phyloP scores from a whole-genome alignment of 2,113 vertebrate genomes.

The Leuciscus idus region DNA sequence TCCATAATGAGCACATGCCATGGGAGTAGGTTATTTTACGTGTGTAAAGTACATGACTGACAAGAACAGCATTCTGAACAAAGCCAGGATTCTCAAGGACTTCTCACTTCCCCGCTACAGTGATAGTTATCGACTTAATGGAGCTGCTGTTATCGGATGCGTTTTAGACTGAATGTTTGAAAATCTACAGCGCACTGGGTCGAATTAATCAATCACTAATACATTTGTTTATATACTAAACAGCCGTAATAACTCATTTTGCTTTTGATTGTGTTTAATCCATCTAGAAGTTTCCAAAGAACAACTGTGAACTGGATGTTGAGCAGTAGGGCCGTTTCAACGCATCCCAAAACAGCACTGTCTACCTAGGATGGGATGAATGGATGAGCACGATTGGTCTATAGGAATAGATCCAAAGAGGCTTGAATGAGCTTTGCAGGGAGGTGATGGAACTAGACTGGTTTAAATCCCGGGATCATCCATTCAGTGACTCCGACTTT shows the following conservation, averaged over 20 bases:
- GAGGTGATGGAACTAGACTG: not conserved
- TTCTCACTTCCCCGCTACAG: conserved; percentile 20
- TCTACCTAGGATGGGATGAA: not conserved
- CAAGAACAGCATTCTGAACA: conserved; percentile 13
- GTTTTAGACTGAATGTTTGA: not conserved
- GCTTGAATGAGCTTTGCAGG: conserved; percentile 7
- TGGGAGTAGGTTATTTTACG: not conserved
- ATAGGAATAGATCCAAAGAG: not conserved
- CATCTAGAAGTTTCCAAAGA: not conserved
- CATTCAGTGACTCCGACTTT: not conserved
- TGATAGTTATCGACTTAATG: conserved; percentile 11
- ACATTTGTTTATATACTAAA: conserved; percentile 11
- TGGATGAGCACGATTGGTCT: not conserved
- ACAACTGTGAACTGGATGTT: not conserved
- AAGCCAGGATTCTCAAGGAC: conserved; percentile 5
- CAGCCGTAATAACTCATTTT: not conserved
- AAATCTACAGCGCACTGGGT: not conserved
- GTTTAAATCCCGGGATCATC: conserved; percentile 7
- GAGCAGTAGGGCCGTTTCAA: not conserved
- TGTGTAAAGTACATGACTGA: not conserved
- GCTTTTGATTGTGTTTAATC: not conserved
- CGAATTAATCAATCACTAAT: not conserved
- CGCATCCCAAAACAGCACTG: not conserved
- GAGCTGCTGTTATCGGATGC: not conserved
- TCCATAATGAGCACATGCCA: not conserved